Evolutionary conservation across 2,888 invertebrate genomes (phyloP), one percentile per base, ranked within the genome.

Genomic region (Drosophila macrospina): DNA sequence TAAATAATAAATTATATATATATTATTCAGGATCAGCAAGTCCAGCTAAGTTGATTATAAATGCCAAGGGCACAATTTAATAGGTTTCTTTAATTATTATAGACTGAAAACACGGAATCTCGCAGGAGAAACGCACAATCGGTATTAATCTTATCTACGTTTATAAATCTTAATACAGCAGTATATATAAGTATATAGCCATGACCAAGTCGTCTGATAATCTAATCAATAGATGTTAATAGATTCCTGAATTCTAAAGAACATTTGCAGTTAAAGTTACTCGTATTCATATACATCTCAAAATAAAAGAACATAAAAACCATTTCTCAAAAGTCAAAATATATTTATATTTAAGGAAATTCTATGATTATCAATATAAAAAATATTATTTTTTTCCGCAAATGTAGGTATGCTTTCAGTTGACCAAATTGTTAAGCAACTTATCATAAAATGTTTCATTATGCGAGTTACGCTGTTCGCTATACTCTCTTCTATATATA

Each of bases 191-290:
- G n/a, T 36, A n/a, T 48, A 5, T n/a, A 34, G 2, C 20, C 24
- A 34, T 48, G 48, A 48, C 2, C 41, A 54, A 32, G n/a, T n/a
- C 39, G 20, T 20, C 32, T 32, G 41, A 41, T 41, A 32, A 41
- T 30, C 30, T 20, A 30, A 41, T 41, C 37, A 11, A 15, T n/a
- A 6, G n/a, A 13, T 16, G 16, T 16, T n/a, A 52, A 41, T 26
- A 37, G n/a, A 28, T 28, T 20, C 34, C 13, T 48, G n/a, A 13
- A 34, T 30, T 51, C 15, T 10, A 11, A 36, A 26, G 10, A 50
- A 50, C 11, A 3, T 3, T 16, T 37, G 7, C 8, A 13, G 13
- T 10, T 50, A 5, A 37, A 37, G 2, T 15, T 20, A 3, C 20
- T 36, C 7, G 36, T 13, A 36, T 36, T 2, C 10, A 20, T 20